Percentiles rank a stretch among this genome's conserved stretches.
These are phyloP conservation scores for Stercorarius parasiticus DNA, from an alignment of 2,113 vertebrate genomes.

Conservation along the genomic window DNA sequence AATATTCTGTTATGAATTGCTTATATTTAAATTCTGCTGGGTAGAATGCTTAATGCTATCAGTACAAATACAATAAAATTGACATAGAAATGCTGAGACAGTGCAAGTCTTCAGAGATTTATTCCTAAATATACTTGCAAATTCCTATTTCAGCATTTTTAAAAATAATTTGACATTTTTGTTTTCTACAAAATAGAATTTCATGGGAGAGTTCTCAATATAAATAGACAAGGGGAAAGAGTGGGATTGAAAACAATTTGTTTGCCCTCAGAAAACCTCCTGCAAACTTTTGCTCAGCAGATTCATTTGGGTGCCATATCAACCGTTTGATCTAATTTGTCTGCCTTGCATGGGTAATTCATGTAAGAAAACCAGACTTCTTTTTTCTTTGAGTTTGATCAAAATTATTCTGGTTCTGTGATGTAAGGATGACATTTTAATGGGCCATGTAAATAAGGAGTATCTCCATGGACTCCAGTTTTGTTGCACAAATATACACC, in stretches of 20 bases:
- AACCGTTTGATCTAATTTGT: background rate
- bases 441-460: background rate
- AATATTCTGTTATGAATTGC: constrained; percentile 55
- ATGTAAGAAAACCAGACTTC: background rate
- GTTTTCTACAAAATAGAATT: background rate
- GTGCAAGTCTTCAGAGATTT: constrained; percentile 25
- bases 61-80: constrained; percentile 25
- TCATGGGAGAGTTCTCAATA: background rate
- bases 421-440: background rate
- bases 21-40: constrained; percentile 40
- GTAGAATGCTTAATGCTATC: constrained; percentile 36
- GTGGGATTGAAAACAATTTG: background rate
- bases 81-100: constrained; percentile 30
- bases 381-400: background rate
- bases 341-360: background rate
- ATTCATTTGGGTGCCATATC: background rate
- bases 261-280: background rate
- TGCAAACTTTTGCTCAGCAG: background rate
- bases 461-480: background rate
- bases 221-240: background rate
- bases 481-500: background rate
- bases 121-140: constrained; percentile 21
- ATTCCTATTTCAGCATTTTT: constrained; percentile 35
- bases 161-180: constrained; percentile 52
- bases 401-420: background rate